phyloP scores from a whole-genome alignment of 2,888 invertebrate genomes.

The Amiota communis region DNA sequence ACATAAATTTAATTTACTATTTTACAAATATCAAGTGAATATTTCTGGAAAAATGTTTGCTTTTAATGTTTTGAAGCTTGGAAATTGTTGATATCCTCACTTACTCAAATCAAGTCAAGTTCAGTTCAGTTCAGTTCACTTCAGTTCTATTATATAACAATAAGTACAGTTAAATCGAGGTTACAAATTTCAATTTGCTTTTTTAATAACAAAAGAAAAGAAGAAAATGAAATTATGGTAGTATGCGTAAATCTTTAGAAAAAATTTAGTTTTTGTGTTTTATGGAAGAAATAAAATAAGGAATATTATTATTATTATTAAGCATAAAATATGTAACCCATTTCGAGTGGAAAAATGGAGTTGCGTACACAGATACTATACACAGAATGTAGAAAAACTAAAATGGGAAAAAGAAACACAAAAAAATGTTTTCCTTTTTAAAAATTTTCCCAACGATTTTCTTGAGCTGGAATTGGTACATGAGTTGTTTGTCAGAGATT shows the following conservation, averaged over 20 bases:
- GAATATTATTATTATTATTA: constrained; percentile 55
- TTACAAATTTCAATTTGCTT: too few relatives aligned
- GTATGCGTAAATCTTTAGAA: background rate
- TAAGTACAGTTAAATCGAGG: too few relatives aligned
- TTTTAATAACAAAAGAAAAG: background rate
- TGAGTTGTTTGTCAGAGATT: background rate
- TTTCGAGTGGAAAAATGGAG: constrained; percentile 47
- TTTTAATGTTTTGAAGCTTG: too few relatives aligned
- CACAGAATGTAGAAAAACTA: background rate
- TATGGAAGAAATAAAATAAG: constrained; percentile 55
- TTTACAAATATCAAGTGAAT: too few relatives aligned
- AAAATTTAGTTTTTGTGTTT: too few relatives aligned
- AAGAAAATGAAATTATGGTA: too few relatives aligned
- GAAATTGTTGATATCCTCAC: too few relatives aligned
- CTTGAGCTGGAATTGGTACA: constrained; percentile 17
- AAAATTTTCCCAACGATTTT: background rate
- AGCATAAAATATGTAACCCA: constrained; percentile 70
- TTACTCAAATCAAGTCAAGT: too few relatives aligned
- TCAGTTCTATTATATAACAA: too few relatives aligned
- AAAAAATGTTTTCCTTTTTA: background rate
- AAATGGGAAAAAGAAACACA: background rate
- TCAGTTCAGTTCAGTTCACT: too few relatives aligned
- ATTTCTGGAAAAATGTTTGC: too few relatives aligned
- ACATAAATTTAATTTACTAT: too few relatives aligned
- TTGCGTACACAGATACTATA: constrained; percentile 7